A percentile compares a stretch with the other conserved stretches of the same genome.
Conservation (phyloP, 1,140 invertebrate genomes). For the Colletes latitarsis region DNA sequence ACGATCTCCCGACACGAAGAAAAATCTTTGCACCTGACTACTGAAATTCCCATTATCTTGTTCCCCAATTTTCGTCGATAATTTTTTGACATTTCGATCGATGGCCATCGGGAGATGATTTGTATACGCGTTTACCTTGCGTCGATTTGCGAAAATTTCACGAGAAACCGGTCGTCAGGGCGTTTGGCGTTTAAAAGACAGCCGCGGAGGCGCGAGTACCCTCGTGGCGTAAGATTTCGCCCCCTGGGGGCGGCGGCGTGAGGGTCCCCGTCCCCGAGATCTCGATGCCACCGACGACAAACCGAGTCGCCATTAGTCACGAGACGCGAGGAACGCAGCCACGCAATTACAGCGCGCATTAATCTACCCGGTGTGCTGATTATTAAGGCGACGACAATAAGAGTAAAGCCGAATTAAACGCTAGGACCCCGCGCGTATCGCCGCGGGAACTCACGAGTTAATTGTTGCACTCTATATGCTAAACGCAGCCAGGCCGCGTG, state of each 20-base stretch:
- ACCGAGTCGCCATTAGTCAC: conserved; percentile 61
- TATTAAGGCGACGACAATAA: conserved; percentile 68
- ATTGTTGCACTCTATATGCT: conserved; percentile 80
- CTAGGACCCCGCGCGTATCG: conserved; percentile 50
- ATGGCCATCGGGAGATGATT: no score
- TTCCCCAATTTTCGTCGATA: no score
- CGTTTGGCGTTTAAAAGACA: no score
- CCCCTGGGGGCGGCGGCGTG: no score
- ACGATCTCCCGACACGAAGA: no score
- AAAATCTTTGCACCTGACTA: no score
- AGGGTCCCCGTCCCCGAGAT: background rate
- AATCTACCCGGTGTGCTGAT: conserved; percentile 62
- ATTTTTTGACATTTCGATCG: no score
- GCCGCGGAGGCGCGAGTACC: background rate
- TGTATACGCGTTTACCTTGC: no score
- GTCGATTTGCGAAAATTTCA: no score
- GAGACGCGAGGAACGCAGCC: conserved; percentile 3
- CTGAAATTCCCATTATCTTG: no score
- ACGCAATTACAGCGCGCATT: conserved; percentile 60
- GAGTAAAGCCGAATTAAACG: conserved; percentile 67
- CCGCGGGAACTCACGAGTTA: conserved; percentile 71
- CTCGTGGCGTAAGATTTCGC: background rate
- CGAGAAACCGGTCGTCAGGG: no score
- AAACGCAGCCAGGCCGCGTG: conserved; percentile 69
- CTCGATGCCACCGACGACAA: conserved; percentile 31